Conservation (phyloP, 2,113 vertebrate genomes). For the Hippopotamus amphibius region DNA sequence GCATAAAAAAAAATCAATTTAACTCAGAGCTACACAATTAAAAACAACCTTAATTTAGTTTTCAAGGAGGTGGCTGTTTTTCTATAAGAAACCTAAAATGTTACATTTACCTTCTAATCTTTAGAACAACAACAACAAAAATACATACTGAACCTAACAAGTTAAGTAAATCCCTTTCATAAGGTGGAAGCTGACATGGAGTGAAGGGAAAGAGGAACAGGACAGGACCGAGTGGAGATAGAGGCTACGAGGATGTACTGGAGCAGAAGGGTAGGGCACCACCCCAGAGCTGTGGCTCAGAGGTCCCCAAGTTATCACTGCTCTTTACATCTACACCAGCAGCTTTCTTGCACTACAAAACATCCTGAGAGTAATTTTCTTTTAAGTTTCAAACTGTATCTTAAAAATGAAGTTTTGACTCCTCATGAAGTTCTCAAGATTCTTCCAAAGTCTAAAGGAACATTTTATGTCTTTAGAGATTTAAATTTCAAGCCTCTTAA, state of each 20-base stretch:
- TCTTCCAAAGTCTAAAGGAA: slow-evolving; percentile 36
- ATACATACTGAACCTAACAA: not conserved
- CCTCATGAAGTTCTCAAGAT: not conserved
- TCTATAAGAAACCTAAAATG: slow-evolving; percentile 20
- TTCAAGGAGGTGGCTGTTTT: slow-evolving; percentile 16
- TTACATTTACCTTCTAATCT: slow-evolving; percentile 11
- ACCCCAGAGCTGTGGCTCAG: not conserved
- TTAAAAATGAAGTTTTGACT: not conserved
- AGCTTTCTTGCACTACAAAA: not conserved
- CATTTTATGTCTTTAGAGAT: not conserved
- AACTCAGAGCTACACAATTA: slow-evolving; percentile 1
- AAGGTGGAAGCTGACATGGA: not conserved
- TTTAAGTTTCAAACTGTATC: not conserved
- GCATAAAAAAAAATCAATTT: not conserved
- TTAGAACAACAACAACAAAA: slow-evolving; percentile 19
- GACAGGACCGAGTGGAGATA: not conserved
- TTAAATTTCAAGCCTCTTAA: slow-evolving; percentile 36
- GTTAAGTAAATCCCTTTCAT: not conserved
- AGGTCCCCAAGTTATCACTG: not conserved
- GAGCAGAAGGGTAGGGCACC: not conserved
- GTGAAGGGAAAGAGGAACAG: not conserved
- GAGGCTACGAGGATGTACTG: not conserved
- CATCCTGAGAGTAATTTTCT: not conserved
- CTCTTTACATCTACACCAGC: not conserved
- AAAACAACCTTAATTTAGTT: slow-evolving; percentile 6